Conservation (phyloP, 2,113 vertebrate genomes). For the Cranoglanis bouderius region DNA sequence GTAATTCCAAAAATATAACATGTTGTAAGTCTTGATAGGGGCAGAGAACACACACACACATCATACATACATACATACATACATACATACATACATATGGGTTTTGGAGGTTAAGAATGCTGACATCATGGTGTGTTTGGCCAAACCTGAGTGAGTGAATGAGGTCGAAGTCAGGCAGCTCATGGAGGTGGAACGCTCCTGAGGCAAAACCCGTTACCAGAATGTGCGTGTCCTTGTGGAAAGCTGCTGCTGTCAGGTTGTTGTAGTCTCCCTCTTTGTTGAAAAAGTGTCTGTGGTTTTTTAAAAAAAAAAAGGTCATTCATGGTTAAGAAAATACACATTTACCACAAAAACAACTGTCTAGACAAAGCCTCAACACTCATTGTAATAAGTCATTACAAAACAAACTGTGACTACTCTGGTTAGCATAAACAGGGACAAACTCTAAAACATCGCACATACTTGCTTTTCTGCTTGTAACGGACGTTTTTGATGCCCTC, state of each 20-base stretch:
- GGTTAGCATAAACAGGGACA: background rate
- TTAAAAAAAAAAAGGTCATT: background rate
- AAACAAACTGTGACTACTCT: background rate
- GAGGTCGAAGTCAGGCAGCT: constrained; percentile 91
- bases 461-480: constrained; percentile 85
- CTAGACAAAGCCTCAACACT: background rate
- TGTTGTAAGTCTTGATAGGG: background rate
- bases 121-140: background rate
- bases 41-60: background rate
- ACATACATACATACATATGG: too few species aligned
- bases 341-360: background rate
- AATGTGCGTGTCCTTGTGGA: constrained; percentile 85
- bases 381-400: background rate
- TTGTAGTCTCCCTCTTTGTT: constrained; percentile 95
- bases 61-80: background rate
- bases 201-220: constrained; percentile 92
- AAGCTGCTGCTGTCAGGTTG: constrained; percentile 83
- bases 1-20: background rate
- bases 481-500: constrained; percentile 77
- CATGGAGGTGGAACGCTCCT: constrained; percentile 92
- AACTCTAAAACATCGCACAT: constrained; percentile 55
- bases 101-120: background rate
- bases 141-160: constrained; percentile 93
- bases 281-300: constrained; percentile 83
- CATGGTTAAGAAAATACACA: background rate